Percentiles rank a stretch among this genome's conserved stretches.
Evolutionary conservation across 2,797 vertebrate genomes (phyloP).

Genomic region (Hoplostethus mediterraneus): DNA sequence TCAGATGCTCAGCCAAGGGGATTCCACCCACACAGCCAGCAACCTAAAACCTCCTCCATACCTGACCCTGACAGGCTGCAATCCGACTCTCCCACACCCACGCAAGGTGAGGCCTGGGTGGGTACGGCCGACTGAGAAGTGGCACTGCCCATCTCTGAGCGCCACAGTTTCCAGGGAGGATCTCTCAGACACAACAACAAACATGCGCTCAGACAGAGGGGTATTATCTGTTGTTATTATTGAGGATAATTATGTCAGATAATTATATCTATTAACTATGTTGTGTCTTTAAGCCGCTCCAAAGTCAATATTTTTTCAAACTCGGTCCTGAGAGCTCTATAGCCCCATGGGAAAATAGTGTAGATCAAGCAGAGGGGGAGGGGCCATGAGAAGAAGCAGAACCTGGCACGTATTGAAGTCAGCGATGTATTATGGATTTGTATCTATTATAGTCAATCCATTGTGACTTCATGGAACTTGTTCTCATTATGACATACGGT

Average conservation of each 20-base stretch:
- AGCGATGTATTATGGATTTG: constrained; percentile 3
- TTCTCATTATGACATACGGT: neutral
- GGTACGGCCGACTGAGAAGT: constrained; percentile 14
- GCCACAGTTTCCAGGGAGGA: constrained; percentile 66
- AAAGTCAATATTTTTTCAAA: constrained; percentile 79
- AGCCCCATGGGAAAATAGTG: constrained; percentile 56
- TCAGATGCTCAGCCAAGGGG: constrained; percentile 26
- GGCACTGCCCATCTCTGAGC: constrained; percentile 46
- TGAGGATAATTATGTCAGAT: constrained; percentile 74
- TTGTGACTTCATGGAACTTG: neutral
- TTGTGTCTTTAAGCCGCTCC: constrained; percentile 63
- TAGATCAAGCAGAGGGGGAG: constrained; percentile 14
- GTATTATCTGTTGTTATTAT: constrained; percentile 76
- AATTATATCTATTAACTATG: constrained; percentile 76
- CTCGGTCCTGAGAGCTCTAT: constrained; percentile 43
- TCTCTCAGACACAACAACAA: constrained; percentile 69
- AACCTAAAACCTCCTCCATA: constrained; percentile 50
- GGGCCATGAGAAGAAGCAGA: neutral
- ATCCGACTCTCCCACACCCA: constrained; percentile 54
- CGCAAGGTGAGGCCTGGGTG: constrained; percentile 54
- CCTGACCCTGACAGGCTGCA: constrained; percentile 50
- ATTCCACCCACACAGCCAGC: constrained; percentile 12
- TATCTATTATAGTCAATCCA: neutral
- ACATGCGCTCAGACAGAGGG: constrained; percentile 61
- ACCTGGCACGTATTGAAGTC: neutral